These are phyloP conservation scores for Aporrectodea caliginosa DNA, from an alignment of 1,140 invertebrate species.

Conservation along the genomic window DNA sequence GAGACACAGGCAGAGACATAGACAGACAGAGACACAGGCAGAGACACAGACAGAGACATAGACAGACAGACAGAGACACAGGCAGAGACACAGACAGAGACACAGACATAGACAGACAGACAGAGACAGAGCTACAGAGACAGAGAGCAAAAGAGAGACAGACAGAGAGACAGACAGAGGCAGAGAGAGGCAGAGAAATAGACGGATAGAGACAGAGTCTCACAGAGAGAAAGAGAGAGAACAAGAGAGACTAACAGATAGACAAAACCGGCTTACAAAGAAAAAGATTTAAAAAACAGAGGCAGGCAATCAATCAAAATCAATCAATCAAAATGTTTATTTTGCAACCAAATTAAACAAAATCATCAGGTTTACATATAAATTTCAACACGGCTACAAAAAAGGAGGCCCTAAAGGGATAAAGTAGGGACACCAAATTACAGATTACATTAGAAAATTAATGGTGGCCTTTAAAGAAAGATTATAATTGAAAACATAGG, in stretches of 20 bases:
- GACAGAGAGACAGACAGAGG: neutral
- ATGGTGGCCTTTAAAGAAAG: too few species aligned
- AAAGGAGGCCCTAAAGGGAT: too few species aligned
- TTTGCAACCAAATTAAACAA: too few species aligned
- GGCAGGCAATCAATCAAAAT: too few species aligned
- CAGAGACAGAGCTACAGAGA: neutral
- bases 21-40: neutral
- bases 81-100: neutral
- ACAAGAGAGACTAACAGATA: neutral
- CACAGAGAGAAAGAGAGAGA: neutral
- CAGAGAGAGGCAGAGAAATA: neutral
- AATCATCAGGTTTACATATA: too few species aligned
- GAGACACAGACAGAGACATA: neutral
- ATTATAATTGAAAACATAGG: too few species aligned
- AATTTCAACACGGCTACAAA: too few species aligned
- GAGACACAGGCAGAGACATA: neutral
- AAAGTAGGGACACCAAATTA: too few species aligned
- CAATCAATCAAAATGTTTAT: too few species aligned
- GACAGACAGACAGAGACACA: neutral
- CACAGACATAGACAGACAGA: neutral
- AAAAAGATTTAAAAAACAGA: neutral
- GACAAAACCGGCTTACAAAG: neutral
- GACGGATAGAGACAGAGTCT: neutral
- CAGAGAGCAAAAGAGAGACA: neutral
- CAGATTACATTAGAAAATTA: too few species aligned